Percentiles rank a stretch among this genome's conserved stretches.
phyloP scores from a whole-genome alignment of 2,888 invertebrate species.

The Coleophora flavipennella region DNA sequence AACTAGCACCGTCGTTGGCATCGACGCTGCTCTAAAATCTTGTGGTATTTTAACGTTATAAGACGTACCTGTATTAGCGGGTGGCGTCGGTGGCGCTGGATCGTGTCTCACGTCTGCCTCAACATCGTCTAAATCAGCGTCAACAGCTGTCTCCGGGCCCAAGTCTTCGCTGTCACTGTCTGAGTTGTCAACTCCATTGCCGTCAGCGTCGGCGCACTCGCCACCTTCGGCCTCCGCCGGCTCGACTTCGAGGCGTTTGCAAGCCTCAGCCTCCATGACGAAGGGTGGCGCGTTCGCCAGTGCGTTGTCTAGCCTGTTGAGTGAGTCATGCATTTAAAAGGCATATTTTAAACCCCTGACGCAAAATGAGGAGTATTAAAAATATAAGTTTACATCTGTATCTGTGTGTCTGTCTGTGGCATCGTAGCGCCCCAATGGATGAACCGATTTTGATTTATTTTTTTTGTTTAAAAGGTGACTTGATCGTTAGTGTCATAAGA shows the following conservation, averaged over 20 bases:
- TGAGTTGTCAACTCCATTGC: constrained; percentile 56
- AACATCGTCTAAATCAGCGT: constrained; percentile 69
- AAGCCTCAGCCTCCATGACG: constrained; percentile 53
- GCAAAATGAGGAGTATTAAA: too few relatives aligned
- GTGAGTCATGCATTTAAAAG: not conserved
- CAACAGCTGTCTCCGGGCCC: constrained; percentile 84
- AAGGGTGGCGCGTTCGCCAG: constrained; percentile 63
- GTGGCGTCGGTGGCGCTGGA: constrained; percentile 69
- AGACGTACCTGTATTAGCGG: constrained; percentile 65
- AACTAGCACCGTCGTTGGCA: too few relatives aligned
- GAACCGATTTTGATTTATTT: too few relatives aligned
- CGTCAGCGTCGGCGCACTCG: constrained; percentile 34
- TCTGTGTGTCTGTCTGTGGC: not conserved
- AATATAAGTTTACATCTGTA: not conserved
- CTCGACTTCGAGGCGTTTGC: constrained; percentile 41
- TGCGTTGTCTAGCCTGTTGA: constrained; percentile 60
- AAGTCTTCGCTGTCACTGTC: constrained; percentile 78
- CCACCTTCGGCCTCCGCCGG: constrained; percentile 40
- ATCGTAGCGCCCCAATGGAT: too few relatives aligned
- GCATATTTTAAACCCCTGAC: too few relatives aligned
- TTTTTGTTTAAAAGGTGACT: too few relatives aligned
- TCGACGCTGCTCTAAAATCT: too few relatives aligned
- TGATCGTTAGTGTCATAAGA: not conserved
- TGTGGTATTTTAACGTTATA: too few relatives aligned
- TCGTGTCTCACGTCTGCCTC: constrained; percentile 63